A percentile compares a stretch with the other conserved stretches of the same genome.
These are phyloP conservation scores for Pangasius sanitwongsei DNA, from an alignment of 2,797 vertebrate species.

Conservation along the genomic window DNA sequence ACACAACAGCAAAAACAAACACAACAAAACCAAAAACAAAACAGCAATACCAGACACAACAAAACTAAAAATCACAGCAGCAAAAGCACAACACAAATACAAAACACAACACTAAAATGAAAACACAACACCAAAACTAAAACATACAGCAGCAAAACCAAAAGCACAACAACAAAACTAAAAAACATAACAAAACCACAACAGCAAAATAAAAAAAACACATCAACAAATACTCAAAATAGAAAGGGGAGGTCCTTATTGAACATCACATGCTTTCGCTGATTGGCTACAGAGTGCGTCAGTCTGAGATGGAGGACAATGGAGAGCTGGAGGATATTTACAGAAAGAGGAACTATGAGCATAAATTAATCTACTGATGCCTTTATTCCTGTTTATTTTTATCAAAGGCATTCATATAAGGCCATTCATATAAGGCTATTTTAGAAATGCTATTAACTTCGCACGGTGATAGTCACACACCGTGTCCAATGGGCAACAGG, in stretches of 20 bases:
- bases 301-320: background rate
- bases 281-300: background rate
- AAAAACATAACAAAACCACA: background rate
- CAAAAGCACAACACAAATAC: too few relatives aligned
- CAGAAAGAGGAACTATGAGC: background rate
- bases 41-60: background rate
- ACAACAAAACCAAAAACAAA: background rate
- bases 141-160: background rate
- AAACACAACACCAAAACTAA: background rate
- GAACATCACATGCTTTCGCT: background rate
- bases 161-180: background rate
- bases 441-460: background rate
- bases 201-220: background rate
- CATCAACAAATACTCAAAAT: background rate
- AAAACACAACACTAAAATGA: background rate
- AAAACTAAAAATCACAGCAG: background rate
- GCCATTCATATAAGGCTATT: background rate
- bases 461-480: background rate
- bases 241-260: background rate
- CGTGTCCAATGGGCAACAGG: background rate
- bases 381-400: background rate
- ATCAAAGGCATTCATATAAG: background rate
- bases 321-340: background rate
- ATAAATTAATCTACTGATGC: background rate
- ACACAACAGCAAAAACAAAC: background rate